Percentiles rank a stretch among this genome's conserved stretches.
Evolutionary conservation across 2,113 vertebrate genomes (phyloP).

Genomic region (Silurus asotus): DNA sequence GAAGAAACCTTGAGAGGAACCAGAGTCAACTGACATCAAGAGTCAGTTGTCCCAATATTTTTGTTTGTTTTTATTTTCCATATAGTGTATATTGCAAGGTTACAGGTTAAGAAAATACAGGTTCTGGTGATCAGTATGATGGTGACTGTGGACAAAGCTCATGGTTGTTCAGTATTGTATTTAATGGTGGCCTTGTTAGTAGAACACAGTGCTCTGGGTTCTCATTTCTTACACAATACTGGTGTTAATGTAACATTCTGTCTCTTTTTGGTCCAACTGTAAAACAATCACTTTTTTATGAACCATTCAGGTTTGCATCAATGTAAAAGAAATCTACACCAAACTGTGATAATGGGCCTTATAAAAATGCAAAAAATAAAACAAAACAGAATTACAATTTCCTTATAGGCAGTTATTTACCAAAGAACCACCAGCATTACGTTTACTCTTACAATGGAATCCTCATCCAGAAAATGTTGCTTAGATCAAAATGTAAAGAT

Average conservation of each 20-base stretch:
- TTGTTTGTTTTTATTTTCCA: too few species aligned
- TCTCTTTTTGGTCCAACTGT: not conserved
- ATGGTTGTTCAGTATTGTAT: not conserved
- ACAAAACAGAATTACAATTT: too few species aligned
- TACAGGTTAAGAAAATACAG: not conserved
- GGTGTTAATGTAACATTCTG: not conserved
- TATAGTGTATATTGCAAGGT: not conserved
- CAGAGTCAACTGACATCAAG: too few species aligned
- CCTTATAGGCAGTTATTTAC: not conserved
- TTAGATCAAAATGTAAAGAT: not conserved
- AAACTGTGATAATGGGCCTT: too few species aligned
- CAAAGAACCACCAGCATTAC: not conserved
- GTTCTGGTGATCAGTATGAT: not conserved
- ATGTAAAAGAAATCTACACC: not conserved
- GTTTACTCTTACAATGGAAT: not conserved
- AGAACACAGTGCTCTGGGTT: not conserved
- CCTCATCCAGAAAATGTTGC: not conserved
- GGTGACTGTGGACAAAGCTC: not conserved
- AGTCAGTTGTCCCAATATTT: too few species aligned
- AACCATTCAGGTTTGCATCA: not conserved
- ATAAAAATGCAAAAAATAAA: too few species aligned
- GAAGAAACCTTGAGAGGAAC: too few species aligned
- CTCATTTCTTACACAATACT: not conserved
- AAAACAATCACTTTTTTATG: not conserved
- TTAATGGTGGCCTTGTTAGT: not conserved